Percentiles rank a stretch among this genome's conserved stretches.
Conservation (phyloP, 1,140 invertebrate genomes). For the Diorhabda carinulata region DNA sequence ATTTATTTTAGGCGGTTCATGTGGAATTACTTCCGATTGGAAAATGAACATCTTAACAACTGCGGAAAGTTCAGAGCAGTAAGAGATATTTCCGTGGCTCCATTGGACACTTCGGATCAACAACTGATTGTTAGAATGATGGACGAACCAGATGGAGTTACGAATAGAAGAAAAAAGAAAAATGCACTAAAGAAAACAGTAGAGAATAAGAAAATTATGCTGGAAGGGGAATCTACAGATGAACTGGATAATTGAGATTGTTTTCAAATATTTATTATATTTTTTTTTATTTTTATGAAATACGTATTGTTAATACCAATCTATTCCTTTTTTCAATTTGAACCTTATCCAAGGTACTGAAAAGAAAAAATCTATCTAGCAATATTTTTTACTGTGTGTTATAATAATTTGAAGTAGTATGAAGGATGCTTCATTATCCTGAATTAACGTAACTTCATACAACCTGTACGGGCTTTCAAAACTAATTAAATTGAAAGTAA, state of each 20-base stretch:
- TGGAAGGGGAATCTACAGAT: conserved; percentile 50
- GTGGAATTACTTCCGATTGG: conserved; percentile 99
- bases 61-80: conserved; percentile 99
- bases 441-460: no score
- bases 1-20: conserved; percentile 77
- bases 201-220: conserved; percentile 41
- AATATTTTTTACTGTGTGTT: no score
- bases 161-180: conserved; percentile 64
- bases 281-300: no score
- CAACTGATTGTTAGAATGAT: conserved; percentile 89
- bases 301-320: no score
- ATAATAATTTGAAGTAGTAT: no score
- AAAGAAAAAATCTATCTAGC: no score
- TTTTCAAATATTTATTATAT: no score
- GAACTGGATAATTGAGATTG: conserved; percentile 37
- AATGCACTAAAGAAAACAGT: conserved; percentile 44
- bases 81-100: conserved; percentile 95
- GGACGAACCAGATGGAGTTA: conserved; percentile 87
- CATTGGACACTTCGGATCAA: conserved; percentile 91
- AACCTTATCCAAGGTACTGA: no score
- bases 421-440: no score
- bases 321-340: no score
- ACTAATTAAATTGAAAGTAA: no score
- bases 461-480: no score
- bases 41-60: conserved; percentile 99